Evolutionary conservation across 2,888 invertebrate species (phyloP), one percentile per base, ranked within the genome.

Genomic region (Cryptosula pallasiana): DNA sequence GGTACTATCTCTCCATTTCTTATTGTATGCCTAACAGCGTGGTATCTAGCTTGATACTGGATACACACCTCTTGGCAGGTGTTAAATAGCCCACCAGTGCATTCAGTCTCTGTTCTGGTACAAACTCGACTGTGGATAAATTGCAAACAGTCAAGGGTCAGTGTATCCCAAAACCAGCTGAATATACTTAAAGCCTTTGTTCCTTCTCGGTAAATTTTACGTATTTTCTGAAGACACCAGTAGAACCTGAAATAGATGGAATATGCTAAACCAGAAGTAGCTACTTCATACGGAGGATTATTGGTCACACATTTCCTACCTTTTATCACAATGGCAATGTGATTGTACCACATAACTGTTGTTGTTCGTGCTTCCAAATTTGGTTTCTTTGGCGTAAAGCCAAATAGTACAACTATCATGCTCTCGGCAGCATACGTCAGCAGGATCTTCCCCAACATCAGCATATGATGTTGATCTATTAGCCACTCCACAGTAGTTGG

Each of bases 291-390:
- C n/a, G n/a, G n/a, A n/a, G n/a, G n/a, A n/a, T n/a, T n/a, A n/a
- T n/a, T n/a, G n/a, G n/a, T n/a, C n/a, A n/a, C n/a, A n/a, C n/a
- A n/a, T n/a, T 45, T 5, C 45, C 20, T 25, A 63, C 63, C 34
- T 27, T 63, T 63, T 27, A 34, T 63, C 63, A 63, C 63, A 63
- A 9, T 63, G 63, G n/a, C 63, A 63, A 34, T 63, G 63, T n/a
- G 27, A 20, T 34, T 63, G 32, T 20, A 25, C 20, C 32, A 63
- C 32, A 27, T 13, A 2, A 9, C n/a, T 63, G n/a, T 63, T 63
- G 29, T 63, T 32, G 32, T 63, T 63, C 3, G 63, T 63, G 63
- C 32, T 29, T 27, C 32, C 32, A 32, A 29, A 63, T 32, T 32
- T 63, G 1, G 25, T 25, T 63, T 63, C 29, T n/a, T 63, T 20